Base-by-base conservation (phyloP, 64 coral and sea anemone genomes). In the Exaiptasia diaphana region DNA sequence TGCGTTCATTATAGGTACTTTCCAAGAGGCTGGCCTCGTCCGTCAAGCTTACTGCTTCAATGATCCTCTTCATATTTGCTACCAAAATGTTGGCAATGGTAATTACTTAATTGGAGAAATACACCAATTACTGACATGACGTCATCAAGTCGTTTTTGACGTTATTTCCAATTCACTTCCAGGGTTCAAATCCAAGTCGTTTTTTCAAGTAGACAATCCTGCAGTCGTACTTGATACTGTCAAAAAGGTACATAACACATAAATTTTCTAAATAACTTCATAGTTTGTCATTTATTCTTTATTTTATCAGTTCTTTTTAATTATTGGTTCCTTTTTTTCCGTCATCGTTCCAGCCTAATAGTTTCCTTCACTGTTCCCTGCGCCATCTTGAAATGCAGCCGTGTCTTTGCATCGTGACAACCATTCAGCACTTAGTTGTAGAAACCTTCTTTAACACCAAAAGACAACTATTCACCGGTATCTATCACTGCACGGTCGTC, bases 221-320 rank as follows among this genome's bases (percentile, higher is more conserved):
- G 90, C 89, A 43, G 85, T 99, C 26, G 77, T 99, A 31, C 54
- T 99, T 41, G 95, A 99, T 61, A 93, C 95, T 20, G 85, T 99
- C 0, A 99, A 99, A 75, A 99, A 93, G 80, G 95, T 99, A 48
- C 23, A 82, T 57, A 39, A 4, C 0, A 12, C 29, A 12, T 61
- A 22, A 3, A 6, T 56, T 33, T 21, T 23, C 2, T 14, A 21
- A 32, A 31, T 10, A 23, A 31, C 34, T 58, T 37, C 62, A 9
- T 20, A 39, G 6, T 12, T 36, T 38, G 4, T 31, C 24, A 20
- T 17, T 58, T 4, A n/a, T 3, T 62, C 18, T 42, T 25, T 14
- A n/a, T 6, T 21, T 9, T 23, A 39, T 5, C 4, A 2, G 53
- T 12, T 50, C 15, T 50, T 28, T 38, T 20, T n/a, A 44, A 6